A percentile compares a stretch with the other conserved stretches of the same genome.
phyloP scores from a whole-genome alignment of 1,140 invertebrate genomes.

The Coelopa frigida region DNA sequence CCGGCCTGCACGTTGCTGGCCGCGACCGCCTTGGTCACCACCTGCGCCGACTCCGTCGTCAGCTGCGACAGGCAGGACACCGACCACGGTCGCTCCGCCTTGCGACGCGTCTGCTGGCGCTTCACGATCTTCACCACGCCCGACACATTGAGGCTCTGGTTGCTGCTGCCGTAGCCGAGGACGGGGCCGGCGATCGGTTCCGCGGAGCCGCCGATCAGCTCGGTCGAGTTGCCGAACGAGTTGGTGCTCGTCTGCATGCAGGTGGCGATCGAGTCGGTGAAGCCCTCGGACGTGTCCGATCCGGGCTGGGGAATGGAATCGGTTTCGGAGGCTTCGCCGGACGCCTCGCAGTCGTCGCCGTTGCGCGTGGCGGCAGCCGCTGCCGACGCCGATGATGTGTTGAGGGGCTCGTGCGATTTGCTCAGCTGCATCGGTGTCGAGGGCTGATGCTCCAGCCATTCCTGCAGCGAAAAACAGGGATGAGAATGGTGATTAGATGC shows the following conservation, averaged over 20 bases:
- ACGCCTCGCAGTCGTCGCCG: slow-evolving; percentile 70
- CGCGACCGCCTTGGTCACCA: slow-evolving; percentile 22
- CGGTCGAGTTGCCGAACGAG: slow-evolving; percentile 54
- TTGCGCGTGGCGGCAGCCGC: background rate
- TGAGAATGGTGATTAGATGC: background rate
- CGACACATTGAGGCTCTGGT: slow-evolving; percentile 37
- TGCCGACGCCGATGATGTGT: background rate
- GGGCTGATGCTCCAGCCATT: slow-evolving; percentile 43
- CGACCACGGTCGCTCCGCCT: slow-evolving; percentile 64
- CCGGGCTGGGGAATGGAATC: slow-evolving; percentile 60
- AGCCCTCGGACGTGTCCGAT: slow-evolving; percentile 66
- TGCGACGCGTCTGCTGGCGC: slow-evolving; percentile 34
- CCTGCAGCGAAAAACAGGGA: slow-evolving; percentile 16
- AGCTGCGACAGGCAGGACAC: slow-evolving; percentile 73
- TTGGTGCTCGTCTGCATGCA: slow-evolving; percentile 48
- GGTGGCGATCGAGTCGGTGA: slow-evolving; percentile 58
- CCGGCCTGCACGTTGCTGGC: slow-evolving; percentile 31
- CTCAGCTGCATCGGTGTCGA: slow-evolving; percentile 15
- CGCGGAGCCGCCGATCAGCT: slow-evolving; percentile 46
- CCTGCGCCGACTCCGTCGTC: slow-evolving; percentile 40
- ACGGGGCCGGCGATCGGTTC: slow-evolving; percentile 25
- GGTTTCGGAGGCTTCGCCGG: slow-evolving; percentile 70
- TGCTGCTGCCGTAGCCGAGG: slow-evolving; percentile 32
- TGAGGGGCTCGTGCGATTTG: background rate
- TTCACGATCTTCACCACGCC: slow-evolving; percentile 34